Evolutionary conservation across 2,888 invertebrate genomes (phyloP).

Genomic region (Trissoscelio sp.): DNA sequence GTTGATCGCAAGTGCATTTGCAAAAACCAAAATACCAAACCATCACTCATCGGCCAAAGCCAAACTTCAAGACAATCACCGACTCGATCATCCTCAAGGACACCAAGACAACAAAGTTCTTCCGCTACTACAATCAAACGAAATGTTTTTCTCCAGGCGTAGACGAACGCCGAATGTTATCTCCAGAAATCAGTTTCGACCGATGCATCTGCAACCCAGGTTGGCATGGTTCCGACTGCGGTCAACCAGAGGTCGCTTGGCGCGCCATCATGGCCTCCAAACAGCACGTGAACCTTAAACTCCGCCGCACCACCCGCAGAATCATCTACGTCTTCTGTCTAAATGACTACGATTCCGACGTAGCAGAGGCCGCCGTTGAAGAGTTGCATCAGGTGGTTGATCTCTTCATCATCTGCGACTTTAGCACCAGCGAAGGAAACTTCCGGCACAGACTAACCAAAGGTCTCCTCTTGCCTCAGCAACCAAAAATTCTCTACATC

Average conservation of each 20-base stretch:
- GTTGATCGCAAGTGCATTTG: no score
- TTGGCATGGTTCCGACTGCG: conserved; percentile 88
- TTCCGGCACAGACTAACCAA: conserved; percentile 84
- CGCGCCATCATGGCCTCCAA: conserved; percentile 86
- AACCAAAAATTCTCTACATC: conserved; percentile 85
- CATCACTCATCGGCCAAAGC: conserved; percentile 12
- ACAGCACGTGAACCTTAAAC: conserved; percentile 83
- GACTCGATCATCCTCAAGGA: conserved; percentile 77
- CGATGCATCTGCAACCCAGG: conserved; percentile 86
- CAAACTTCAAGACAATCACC: conserved; percentile 73
- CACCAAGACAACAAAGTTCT: conserved; percentile 76
- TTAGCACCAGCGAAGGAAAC: conserved; percentile 81
- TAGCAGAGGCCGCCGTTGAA: conserved; percentile 86
- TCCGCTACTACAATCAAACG: conserved; percentile 77
- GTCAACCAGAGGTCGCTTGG: conserved; percentile 88
- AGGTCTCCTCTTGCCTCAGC: conserved; percentile 84
- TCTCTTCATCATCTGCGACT: conserved; percentile 86
- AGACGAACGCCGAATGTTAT: conserved; percentile 75
- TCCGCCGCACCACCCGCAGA: conserved; percentile 83
- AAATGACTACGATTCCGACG: conserved; percentile 85
- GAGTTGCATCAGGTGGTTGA: conserved; percentile 87
- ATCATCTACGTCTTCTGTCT: conserved; percentile 86
- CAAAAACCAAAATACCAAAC: conserved; percentile 29
- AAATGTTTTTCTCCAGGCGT: conserved; percentile 79
- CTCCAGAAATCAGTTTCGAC: conserved; percentile 68